These are phyloP conservation scores for Lophochroa leadbeateri DNA, from an alignment of 2,113 vertebrate species.

Conservation along the genomic window DNA sequence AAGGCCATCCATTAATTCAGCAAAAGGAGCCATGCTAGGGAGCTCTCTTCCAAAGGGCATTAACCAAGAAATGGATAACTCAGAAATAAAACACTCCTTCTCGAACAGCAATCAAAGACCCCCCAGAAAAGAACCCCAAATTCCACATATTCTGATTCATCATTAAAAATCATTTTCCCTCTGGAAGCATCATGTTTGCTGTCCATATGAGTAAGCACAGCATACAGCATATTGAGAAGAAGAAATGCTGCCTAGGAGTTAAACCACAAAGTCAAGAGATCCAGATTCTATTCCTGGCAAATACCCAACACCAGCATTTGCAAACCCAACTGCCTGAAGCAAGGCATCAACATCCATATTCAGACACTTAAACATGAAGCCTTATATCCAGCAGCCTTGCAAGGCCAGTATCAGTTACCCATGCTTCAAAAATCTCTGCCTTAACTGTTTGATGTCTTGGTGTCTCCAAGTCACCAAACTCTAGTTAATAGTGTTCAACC, in stretches of 20 bases:
- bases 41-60: not conserved
- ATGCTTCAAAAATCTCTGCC: not conserved
- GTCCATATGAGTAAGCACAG: not conserved
- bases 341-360: constrained; percentile 5
- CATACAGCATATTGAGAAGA: not conserved
- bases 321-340: not conserved
- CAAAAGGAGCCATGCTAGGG: not conserved
- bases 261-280: constrained; percentile 41
- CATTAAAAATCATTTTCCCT: not conserved
- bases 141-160: not conserved
- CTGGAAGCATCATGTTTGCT: not conserved
- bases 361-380: not conserved
- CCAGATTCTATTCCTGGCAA: constrained; percentile 33
- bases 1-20: not conserved
- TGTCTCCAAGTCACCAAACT: not conserved
- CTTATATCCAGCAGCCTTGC: not conserved
- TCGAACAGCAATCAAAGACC: not conserved
- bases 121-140: not conserved
- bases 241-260: constrained; percentile 20
- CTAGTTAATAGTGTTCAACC: not conserved
- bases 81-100: not conserved
- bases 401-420: not conserved
- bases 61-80: not conserved
- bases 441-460: constrained; percentile 15
- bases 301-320: constrained; percentile 28